Evolutionary conservation across 2,888 invertebrate genomes (phyloP), one percentile per base, ranked within the genome.

Genomic region (Thymelicus lineola): DNA sequence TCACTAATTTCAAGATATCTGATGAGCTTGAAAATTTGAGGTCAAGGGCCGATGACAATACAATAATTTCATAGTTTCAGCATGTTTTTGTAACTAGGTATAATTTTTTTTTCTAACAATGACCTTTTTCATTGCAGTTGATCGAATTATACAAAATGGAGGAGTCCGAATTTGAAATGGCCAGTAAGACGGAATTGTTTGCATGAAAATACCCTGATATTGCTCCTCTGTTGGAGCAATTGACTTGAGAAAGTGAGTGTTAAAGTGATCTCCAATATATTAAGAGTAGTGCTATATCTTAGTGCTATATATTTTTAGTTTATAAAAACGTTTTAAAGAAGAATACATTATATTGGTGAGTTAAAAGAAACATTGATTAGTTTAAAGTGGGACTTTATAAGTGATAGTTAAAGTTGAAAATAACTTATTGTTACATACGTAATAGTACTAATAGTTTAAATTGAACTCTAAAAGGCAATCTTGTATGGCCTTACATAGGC

Each of bases 91-190:
- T n/a, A n/a, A n/a, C n/a, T n/a, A n/a, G n/a, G n/a, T n/a, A n/a
- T n/a, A n/a, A n/a, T n/a, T n/a, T n/a, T n/a, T n/a, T n/a, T n/a
- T 5, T 28, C 28, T 28, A 28, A 28, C 28, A 28, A 28, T 28
- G 28, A 28, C 17, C 14, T 46, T 59, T 66, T 48, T 28, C 0
- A 38, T 59, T 69, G 7, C 94, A 97, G 97, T 95, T 98, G 84
- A 96, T 98, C 88, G 98, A 98, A 87, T 97, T 98, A 96, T 98
- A 98, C 95, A 98, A 98, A 92, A 97, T 98, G 94, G 98, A 98
- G 89, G 98, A 98, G 86, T 95, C 97, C 77, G 98, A 98, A 86
- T 98, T 97, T 90, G 97, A 97, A 84, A 95, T 98, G 94, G 96
- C 97, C 81, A 96, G 97, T 85, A 98, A 97, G 93, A 95, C 96